Conservation (phyloP, 2,113 vertebrate species). For the Symphodus melops region DNA sequence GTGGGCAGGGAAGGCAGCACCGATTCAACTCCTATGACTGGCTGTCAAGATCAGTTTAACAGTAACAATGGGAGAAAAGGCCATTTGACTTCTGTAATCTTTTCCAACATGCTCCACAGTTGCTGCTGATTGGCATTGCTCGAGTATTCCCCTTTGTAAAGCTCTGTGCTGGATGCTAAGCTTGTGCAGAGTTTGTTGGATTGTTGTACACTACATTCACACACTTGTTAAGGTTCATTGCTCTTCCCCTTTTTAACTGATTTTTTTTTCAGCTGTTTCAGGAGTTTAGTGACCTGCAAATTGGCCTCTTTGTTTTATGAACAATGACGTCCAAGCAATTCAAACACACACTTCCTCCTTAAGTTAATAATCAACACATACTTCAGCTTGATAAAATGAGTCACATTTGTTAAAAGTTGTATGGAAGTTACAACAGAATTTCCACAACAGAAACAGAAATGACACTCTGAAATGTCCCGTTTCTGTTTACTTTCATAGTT, state of each 20-base stretch:
- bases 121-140: constrained; percentile 66
- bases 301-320: constrained; percentile 20
- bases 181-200: constrained; percentile 40
- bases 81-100: constrained; percentile 82
- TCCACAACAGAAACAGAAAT: constrained; percentile 4
- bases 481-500: constrained; percentile 9
- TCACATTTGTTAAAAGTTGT: constrained; percentile 44
- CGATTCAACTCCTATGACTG: constrained; percentile 63
- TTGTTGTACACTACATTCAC: constrained; percentile 34
- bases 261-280: background rate
- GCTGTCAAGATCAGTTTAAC: constrained; percentile 81
- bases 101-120: constrained; percentile 66
- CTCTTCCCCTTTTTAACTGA: constrained; percentile 5
- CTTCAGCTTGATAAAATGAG: constrained; percentile 47
- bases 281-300: constrained; percentile 6
- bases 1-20: constrained; percentile 58
- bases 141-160: constrained; percentile 40
- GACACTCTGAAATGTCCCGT: background rate
- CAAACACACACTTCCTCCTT: constrained; percentile 59
- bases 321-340: constrained; percentile 17
- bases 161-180: constrained; percentile 46
- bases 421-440: constrained; percentile 10
- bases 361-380: constrained; percentile 57
- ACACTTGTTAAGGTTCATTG: constrained; percentile 30
- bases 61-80: constrained; percentile 77